These are phyloP conservation scores for Eupithecia insigniata DNA, from an alignment of 2,888 invertebrate species.

Conservation along the genomic window DNA sequence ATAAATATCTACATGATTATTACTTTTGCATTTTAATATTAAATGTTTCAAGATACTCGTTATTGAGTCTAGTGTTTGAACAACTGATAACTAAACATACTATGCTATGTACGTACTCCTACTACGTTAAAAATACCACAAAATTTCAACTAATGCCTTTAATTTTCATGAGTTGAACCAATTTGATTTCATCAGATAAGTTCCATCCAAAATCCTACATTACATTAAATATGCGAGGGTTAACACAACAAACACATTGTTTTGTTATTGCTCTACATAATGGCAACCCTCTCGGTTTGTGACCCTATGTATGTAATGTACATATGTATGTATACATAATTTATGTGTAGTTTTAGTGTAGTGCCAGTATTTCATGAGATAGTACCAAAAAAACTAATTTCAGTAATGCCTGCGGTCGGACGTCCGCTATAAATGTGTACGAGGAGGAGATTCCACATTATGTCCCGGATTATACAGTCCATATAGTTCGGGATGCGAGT, in stretches of 20 bases:
- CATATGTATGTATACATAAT: too few relatives aligned
- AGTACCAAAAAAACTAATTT: conserved; percentile 18
- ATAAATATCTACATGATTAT: too few relatives aligned
- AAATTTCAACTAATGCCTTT: not conserved
- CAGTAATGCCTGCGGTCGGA: conserved; percentile 16
- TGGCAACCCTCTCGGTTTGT: not conserved
- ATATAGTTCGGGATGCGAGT: not conserved
- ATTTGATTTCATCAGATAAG: not conserved
- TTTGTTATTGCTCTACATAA: not conserved
- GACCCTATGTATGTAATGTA: not conserved
- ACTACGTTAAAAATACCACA: not conserved
- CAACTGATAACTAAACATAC: not conserved
- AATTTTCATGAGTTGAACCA: not conserved
- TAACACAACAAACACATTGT: not conserved
- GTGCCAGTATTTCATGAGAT: not conserved
- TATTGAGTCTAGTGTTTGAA: too few relatives aligned
- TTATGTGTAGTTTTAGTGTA: not conserved
- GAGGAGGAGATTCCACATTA: conserved; percentile 12
- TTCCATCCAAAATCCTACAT: not conserved
- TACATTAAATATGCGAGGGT: not conserved
- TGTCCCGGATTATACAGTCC: conserved; percentile 25
- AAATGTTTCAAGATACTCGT: too few relatives aligned
- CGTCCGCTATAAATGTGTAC: conserved; percentile 2
- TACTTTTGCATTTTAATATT: too few relatives aligned
- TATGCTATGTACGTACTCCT: too few relatives aligned